Evolutionary conservation across 2,797 vertebrate species (phyloP).

Genomic region (Paratrypauchen microcephalus): DNA sequence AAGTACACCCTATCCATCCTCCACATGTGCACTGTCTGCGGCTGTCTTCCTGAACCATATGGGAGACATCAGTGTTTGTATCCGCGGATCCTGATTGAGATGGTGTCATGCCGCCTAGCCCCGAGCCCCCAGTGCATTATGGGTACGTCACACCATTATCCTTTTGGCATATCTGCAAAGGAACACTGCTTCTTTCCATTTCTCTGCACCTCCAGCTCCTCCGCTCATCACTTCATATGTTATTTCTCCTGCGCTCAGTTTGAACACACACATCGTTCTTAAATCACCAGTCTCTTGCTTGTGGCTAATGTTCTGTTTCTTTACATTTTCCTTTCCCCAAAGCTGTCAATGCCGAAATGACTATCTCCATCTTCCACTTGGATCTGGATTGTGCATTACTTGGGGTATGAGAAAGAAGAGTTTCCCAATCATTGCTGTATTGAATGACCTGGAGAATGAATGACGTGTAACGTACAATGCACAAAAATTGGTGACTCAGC

Average conservation of each 20-base stretch:
- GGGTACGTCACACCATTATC: slow-evolving; percentile 72
- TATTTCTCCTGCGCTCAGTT: slow-evolving; percentile 37
- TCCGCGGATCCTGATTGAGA: slow-evolving; percentile 71
- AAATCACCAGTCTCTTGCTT: slow-evolving; percentile 37
- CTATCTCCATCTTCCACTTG: background rate
- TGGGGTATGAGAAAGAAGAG: slow-evolving; percentile 1
- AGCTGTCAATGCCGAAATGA: slow-evolving; percentile 18
- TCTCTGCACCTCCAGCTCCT: slow-evolving; percentile 24
- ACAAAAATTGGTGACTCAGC: background rate
- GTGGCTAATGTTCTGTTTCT: slow-evolving; percentile 33
- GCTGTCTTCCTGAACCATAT: slow-evolving; percentile 66
- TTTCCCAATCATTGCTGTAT: background rate
- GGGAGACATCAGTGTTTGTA: slow-evolving; percentile 72
- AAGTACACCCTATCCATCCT: slow-evolving; percentile 40
- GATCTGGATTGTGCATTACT: slow-evolving; percentile 11
- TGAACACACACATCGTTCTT: slow-evolving; percentile 33
- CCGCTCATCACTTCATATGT: slow-evolving; percentile 31
- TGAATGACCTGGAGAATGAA: background rate
- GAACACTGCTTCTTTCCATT: slow-evolving; percentile 53
- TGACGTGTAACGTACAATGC: background rate
- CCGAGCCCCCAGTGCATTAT: slow-evolving; percentile 63
- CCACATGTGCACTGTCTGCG: slow-evolving; percentile 33
- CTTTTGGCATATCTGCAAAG: slow-evolving; percentile 57
- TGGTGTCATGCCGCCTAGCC: slow-evolving; percentile 63
- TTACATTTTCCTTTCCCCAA: slow-evolving; percentile 17